Evolutionary conservation across 2,797 vertebrate species (phyloP).

Genomic region (Melanotaenia pygmaea): DNA sequence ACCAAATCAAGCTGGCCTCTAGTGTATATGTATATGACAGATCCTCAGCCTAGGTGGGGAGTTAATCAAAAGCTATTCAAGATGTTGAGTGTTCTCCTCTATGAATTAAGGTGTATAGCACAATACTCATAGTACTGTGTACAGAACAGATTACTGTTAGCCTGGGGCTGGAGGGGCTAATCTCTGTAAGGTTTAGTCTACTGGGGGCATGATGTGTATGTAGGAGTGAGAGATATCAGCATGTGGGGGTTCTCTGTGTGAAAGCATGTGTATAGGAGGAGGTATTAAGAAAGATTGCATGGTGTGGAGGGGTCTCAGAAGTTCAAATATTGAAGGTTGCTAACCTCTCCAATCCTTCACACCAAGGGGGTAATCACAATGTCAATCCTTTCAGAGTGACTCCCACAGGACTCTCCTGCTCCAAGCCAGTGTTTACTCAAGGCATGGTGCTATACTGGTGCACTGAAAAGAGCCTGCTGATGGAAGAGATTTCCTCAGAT

Average conservation of each 20-base stretch:
- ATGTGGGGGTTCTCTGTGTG: conserved; percentile 59
- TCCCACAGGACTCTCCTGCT: conserved; percentile 68
- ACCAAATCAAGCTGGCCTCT: not conserved
- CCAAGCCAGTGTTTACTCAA: conserved; percentile 72
- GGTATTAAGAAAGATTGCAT: conserved; percentile 65
- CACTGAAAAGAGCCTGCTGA: conserved; percentile 62
- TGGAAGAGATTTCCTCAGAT: conserved; percentile 67
- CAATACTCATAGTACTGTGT: conserved; percentile 62
- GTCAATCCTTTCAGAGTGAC: conserved; percentile 80
- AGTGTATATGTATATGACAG: conserved; percentile 17
- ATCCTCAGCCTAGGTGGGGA: conserved; percentile 20
- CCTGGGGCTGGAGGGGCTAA: conserved; percentile 71
- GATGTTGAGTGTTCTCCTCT: conserved; percentile 37
- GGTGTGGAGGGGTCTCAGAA: conserved; percentile 69
- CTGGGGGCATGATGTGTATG: conserved; percentile 53
- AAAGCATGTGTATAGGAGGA: conserved; percentile 59
- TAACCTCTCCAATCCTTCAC: conserved; percentile 79
- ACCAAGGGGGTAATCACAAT: conserved; percentile 80
- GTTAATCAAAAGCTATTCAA: conserved; percentile 58
- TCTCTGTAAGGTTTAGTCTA: conserved; percentile 72
- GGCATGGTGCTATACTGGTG: conserved; percentile 68
- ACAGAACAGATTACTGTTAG: conserved; percentile 81
- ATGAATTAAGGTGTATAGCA: conserved; percentile 42
- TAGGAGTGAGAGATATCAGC: conserved; percentile 57
- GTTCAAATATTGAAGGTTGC: conserved; percentile 84